Conservation (phyloP, 2,797 vertebrate species). For the Falco cherrug region DNA sequence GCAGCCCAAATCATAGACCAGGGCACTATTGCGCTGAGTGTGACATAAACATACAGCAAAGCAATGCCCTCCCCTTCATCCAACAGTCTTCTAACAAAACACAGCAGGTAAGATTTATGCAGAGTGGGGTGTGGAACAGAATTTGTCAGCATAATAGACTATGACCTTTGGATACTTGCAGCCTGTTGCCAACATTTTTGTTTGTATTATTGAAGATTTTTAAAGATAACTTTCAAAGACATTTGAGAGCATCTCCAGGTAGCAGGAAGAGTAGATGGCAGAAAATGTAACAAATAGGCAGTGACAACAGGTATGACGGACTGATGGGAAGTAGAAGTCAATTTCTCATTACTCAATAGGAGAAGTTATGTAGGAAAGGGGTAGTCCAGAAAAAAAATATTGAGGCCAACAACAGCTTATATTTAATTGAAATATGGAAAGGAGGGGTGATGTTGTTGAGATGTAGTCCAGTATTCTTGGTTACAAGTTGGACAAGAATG, state of each 20-base stretch:
- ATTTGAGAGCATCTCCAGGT: neutral
- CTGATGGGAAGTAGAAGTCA: neutral
- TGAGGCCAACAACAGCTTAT: neutral
- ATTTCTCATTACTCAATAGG: neutral
- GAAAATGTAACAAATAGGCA: neutral
- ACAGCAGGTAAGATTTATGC: neutral
- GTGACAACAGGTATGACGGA: neutral
- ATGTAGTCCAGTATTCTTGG: neutral
- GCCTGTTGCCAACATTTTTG: neutral
- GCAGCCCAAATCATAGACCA: neutral
- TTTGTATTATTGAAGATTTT: neutral
- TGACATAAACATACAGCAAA: neutral
- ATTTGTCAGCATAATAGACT: neutral
- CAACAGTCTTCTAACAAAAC: neutral
- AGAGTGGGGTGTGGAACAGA: neutral
- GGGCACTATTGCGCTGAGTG: neutral
- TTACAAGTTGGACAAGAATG: neutral
- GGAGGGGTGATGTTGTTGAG: neutral
- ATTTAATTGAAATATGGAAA: neutral
- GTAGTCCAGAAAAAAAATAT: neutral
- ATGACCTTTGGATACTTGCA: neutral
- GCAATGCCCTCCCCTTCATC: neutral
- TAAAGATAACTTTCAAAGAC: neutral
- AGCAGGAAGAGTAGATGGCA: neutral
- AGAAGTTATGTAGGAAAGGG: neutral